Evolutionary conservation across 2,797 vertebrate genomes (phyloP).

Genomic region (Rhinogobio ventralis): DNA sequence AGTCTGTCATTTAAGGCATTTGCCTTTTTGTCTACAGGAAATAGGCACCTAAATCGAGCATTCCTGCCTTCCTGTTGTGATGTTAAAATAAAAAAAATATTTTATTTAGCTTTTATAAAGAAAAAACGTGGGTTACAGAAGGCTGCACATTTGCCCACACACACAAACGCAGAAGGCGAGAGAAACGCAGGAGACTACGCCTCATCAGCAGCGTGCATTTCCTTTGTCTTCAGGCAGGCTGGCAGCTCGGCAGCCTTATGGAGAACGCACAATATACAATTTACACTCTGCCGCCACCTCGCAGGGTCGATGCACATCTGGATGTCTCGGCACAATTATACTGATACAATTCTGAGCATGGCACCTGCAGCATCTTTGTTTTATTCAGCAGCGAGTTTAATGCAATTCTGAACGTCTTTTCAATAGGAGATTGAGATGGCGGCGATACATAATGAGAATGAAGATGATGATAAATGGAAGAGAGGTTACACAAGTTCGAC

Average conservation of each 20-base stretch:
- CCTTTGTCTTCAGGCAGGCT: constrained; percentile 59
- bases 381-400: not conserved
- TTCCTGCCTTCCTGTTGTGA: constrained; percentile 1
- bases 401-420: not conserved
- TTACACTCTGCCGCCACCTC: not conserved
- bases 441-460: not conserved
- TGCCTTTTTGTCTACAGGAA: not conserved
- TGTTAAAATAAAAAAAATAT: not conserved
- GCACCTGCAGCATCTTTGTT: constrained; percentile 31
- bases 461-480: constrained; percentile 29
- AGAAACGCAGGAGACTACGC: constrained; percentile 57
- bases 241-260: constrained; percentile 53
- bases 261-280: constrained; percentile 44
- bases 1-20: not conserved
- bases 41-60: not conserved
- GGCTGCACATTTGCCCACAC: constrained; percentile 16
- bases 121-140: constrained; percentile 7
- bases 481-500: constrained; percentile 23
- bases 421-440: not conserved
- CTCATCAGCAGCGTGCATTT: constrained; percentile 50
- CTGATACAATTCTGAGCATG: not conserved
- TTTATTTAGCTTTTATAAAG: not conserved
- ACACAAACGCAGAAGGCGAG: constrained; percentile 29
- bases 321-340: constrained; percentile 7
- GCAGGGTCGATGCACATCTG: constrained; percentile 33